Conservation (phyloP, 2,888 invertebrate species). For the Anoplius nigerrimus region DNA sequence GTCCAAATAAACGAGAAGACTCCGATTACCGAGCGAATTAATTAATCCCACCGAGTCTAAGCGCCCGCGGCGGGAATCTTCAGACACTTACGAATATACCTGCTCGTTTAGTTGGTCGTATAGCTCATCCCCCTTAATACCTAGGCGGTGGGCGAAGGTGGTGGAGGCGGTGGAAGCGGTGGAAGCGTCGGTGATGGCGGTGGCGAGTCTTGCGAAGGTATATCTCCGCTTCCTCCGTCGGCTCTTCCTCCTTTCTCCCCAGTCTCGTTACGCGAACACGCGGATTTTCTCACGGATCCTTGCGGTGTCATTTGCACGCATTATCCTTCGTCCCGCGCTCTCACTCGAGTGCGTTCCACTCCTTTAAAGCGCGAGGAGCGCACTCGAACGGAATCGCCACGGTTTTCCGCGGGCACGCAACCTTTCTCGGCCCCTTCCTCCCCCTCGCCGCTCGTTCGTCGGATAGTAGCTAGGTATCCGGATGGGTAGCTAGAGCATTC, state of each 20-base stretch:
- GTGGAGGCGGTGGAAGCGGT: slow-evolving; percentile 12
- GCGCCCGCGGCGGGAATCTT: too few relatives aligned
- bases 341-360: not conserved
- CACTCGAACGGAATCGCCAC: slow-evolving; percentile 26
- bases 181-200: slow-evolving; percentile 8
- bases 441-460: not conserved
- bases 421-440: not conserved
- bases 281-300: slow-evolving; percentile 34
- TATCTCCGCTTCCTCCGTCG: too few relatives aligned
- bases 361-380: slow-evolving; percentile 19
- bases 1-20: too few relatives aligned
- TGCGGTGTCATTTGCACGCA: slow-evolving; percentile 32
- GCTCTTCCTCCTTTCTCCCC: slow-evolving; percentile 2
- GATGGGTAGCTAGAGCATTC: too few relatives aligned
- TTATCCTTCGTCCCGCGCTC: slow-evolving; percentile 17
- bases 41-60: too few relatives aligned
- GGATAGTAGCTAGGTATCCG: too few relatives aligned
- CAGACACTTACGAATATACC: too few relatives aligned
- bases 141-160: slow-evolving; percentile 24
- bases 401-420: not conserved
- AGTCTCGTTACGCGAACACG: slow-evolving; percentile 9
- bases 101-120: too few relatives aligned
- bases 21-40: too few relatives aligned
- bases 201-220: slow-evolving; percentile 18
- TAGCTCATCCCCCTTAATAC: too few relatives aligned